Conservation (phyloP, 2,797 vertebrate genomes). For the Dromococcyx pavoninus region DNA sequence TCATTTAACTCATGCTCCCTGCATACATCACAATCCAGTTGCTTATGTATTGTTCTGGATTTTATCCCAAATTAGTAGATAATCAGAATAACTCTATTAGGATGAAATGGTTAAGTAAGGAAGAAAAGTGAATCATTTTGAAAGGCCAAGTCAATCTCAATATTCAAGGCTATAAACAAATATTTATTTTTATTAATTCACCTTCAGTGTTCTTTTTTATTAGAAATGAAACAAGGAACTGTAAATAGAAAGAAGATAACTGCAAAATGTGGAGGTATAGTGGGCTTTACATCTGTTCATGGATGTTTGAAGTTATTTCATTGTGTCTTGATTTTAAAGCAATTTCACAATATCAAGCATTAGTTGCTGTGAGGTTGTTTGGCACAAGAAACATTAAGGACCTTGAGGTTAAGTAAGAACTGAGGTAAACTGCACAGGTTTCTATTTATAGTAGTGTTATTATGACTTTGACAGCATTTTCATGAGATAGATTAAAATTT, state of each 20-base stretch:
- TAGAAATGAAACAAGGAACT: neutral
- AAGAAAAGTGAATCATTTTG: neutral
- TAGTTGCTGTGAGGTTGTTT: neutral
- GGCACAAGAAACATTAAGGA: neutral
- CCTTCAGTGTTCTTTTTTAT: neutral
- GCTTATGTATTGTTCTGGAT: neutral
- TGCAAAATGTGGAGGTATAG: neutral
- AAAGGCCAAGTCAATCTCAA: neutral
- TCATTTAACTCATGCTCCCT: neutral
- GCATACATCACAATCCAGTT: neutral
- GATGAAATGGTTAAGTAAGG: neutral
- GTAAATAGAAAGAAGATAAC: neutral
- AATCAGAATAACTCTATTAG: neutral
- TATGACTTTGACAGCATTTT: conserved; percentile 6
- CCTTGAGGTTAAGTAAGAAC: conserved; percentile 33
- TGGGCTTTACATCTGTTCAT: neutral
- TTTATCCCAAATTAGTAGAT: neutral
- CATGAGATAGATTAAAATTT: conserved; percentile 17
- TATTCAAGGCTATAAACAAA: neutral
- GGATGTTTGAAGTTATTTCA: neutral
- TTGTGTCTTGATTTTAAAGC: neutral
- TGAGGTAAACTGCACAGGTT: neutral
- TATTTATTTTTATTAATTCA: neutral
- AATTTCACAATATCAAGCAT: neutral
- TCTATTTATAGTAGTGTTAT: conserved; percentile 3